These are phyloP conservation scores for Craniophora ligustri DNA, from an alignment of 2,888 invertebrate species.

Conservation along the genomic window DNA sequence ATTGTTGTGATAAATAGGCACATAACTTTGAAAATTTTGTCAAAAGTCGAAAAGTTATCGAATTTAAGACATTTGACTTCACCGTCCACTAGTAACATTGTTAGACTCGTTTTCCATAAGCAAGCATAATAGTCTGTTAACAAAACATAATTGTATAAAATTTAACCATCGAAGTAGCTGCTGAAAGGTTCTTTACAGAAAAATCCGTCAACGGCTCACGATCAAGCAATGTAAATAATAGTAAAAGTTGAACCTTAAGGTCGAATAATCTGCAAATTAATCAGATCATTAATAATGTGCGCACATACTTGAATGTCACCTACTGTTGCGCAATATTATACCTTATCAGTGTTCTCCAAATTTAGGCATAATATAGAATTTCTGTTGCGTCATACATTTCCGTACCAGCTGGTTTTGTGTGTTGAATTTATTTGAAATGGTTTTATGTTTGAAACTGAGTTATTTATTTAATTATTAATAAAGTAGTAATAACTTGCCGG, in stretches of 20 bases:
- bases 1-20: no score
- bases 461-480: neutral
- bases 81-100: no score
- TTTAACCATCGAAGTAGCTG: no score
- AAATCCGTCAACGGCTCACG: no score
- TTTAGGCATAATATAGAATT: slow-evolving; percentile 6
- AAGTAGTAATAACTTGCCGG: no score
- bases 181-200: no score
- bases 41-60: no score
- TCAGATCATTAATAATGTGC: slow-evolving; percentile 17
- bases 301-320: slow-evolving; percentile 22
- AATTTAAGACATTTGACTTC: no score
- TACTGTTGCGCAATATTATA: slow-evolving; percentile 7
- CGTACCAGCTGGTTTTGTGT: slow-evolving; percentile 4
- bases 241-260: slow-evolving; percentile 3
- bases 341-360: slow-evolving; percentile 5
- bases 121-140: no score
- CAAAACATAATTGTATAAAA: no score
- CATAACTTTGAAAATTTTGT: no score
- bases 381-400: slow-evolving; percentile 11
- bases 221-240: slow-evolving; percentile 7
- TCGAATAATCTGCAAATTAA: slow-evolving; percentile 25
- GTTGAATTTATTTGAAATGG: neutral
- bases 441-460: neutral
- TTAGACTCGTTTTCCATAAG: no score